Base-by-base conservation (phyloP, 1,140 invertebrate genomes). In the Cheumatopsyche charites region DNA sequence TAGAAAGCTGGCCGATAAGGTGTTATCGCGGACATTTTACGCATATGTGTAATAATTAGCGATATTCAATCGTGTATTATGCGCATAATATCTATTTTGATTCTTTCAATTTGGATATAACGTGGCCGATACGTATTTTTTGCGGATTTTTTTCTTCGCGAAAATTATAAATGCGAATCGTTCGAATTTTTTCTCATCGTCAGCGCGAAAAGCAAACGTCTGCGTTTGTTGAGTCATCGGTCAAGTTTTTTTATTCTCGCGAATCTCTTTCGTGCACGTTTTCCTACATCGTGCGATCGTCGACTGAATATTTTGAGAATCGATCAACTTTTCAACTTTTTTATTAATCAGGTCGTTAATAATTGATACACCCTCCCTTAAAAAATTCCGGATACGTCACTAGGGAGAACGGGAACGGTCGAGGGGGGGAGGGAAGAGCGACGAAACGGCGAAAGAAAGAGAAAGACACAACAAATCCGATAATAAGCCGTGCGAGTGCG, bases 211-310 rank as follows among this genome's bases (percentile, higher is more conserved):
- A n/a, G 6, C 15, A 52, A 7, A 7, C 55, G 7, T 58, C 7
- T 26, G 19, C 55, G 13, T 19, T 15, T 52, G 19, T 12, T 26
- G 19, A 58, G 21, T 58, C 55, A 58, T 21, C 55, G 55, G 55
- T 58, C 55, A 25, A 58, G 55, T 19, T 58, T 21, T 58, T 25
- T 58, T 58, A n/a, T 58, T 58, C 7, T 6, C 47, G 21, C 55
- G 21, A 58, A 7, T n/a, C 23, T 25, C 7, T 49, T 15, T 49
- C 4, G 5, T 12, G 41, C 5, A n/a, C n/a, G n/a, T n/a, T n/a
- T n/a, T n/a, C n/a, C n/a, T n/a, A n/a, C n/a, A n/a, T n/a, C n/a
- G n/a, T n/a, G n/a, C n/a, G n/a, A n/a, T n/a, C n/a, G n/a, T n/a
- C n/a, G n/a, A n/a, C n/a, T n/a, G n/a, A n/a, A n/a, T n/a, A n/a